Base-by-base conservation (phyloP, 2,797 vertebrate species). In the Agapornis canus region DNA sequence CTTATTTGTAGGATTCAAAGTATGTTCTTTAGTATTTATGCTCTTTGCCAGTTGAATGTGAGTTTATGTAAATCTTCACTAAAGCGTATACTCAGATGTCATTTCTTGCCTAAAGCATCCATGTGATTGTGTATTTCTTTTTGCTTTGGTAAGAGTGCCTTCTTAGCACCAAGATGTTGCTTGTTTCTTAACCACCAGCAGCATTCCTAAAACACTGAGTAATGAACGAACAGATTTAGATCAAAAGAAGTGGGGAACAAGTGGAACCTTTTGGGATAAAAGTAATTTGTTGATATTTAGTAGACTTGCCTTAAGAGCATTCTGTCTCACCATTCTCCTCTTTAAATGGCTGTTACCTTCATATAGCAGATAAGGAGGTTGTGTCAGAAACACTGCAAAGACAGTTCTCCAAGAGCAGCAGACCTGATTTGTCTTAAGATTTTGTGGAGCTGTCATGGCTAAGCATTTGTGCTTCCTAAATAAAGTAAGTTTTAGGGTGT, bases 361-460 rank as follows among this genome's bases (percentile, higher is more conserved):
- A 3, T 39, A 88, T 66, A 89, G 79, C 92, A 90, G 43, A 88
- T 76, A 66, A 86, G 89, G 87, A 92, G 87, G 87, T 94, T 95
- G 92, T 94, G 85, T 95, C 70, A 86, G 42, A 92, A 91, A 52
- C 87, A 76, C 87, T 90, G 66, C 80, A 79, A 64, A 84, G 91
- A 56, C 91, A 79, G 87, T 90, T 92, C 80, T 95, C 80, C 66
- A 86, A 88, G 87, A 91, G 72, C 91, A 92, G 89, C 91, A 95
- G 72, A 82, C 70, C 49, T 78, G 22, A 18, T 72, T 93, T 88
- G 70, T 91, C 63, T 45, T 83, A n/a, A 5, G 26, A 27, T 73
- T 90, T 86, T 64, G 64, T 91, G 68, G 85, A 88, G 51, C 82
- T 92, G 73, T 89, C 72, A 26, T 0, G 2, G 51, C 56, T 88